Evolutionary conservation across 2,888 invertebrate genomes (phyloP).

Genomic region (Cerastis leucographa): DNA sequence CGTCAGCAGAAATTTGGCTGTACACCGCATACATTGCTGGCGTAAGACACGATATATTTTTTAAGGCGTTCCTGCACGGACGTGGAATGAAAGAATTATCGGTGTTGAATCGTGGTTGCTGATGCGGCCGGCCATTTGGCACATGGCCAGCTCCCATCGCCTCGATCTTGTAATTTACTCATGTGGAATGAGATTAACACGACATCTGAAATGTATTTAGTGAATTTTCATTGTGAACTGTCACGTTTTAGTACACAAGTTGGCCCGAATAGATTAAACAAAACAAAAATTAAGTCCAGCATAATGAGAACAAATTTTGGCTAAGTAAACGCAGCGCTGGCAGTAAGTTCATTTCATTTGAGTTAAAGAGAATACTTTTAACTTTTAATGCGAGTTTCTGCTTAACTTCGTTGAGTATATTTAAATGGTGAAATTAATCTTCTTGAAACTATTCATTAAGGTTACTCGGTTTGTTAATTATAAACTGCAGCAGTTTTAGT

Average conservation of each 20-base stretch:
- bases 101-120: constrained; percentile 78
- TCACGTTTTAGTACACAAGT: constrained; percentile 53
- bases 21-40: constrained; percentile 56
- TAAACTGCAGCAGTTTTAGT: constrained; percentile 37
- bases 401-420: constrained; percentile 58
- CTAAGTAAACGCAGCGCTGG: constrained; percentile 44
- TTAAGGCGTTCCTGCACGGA: constrained; percentile 73
- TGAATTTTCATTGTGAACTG: constrained; percentile 72
- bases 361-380: constrained; percentile 58
- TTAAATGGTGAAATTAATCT: constrained; percentile 60
- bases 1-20: constrained; percentile 43
- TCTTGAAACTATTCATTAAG: constrained; percentile 59
- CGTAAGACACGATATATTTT: constrained; percentile 67
- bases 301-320: constrained; percentile 48
- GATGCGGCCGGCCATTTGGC: constrained; percentile 86
- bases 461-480: constrained; percentile 46
- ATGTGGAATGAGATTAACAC: constrained; percentile 85
- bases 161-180: constrained; percentile 86
- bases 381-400: constrained; percentile 62
- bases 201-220: constrained; percentile 84
- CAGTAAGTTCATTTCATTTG: constrained; percentile 51
- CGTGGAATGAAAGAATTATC: constrained; percentile 81
- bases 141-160: constrained; percentile 77
- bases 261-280: constrained; percentile 35
- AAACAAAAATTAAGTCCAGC: constrained; percentile 46